phyloP scores from a whole-genome alignment of 2,888 invertebrate species.

The Globia sparganii region DNA sequence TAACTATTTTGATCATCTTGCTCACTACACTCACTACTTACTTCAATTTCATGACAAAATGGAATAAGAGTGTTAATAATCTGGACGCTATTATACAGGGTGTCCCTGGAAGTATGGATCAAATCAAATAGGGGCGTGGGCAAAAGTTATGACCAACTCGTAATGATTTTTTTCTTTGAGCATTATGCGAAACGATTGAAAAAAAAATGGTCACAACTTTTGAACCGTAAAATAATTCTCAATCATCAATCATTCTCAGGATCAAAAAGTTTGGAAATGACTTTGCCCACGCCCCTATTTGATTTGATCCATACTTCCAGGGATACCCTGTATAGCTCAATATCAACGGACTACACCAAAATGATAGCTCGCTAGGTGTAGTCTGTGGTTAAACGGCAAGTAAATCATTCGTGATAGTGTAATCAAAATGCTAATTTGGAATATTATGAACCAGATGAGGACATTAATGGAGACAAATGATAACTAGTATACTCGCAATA shows the following conservation, averaged over 20 bases:
- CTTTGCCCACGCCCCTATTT: no score
- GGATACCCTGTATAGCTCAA: no score
- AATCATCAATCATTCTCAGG: no score
- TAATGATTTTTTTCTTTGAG: no score
- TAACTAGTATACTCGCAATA: conserved; percentile 19
- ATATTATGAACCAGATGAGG: conserved; percentile 28
- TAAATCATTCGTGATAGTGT: conserved; percentile 27
- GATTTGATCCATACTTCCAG: no score
- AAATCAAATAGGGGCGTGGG: no score
- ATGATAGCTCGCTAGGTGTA: conserved; percentile 5
- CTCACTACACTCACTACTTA: conserved; percentile 21
- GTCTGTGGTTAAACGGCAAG: conserved; percentile 7
- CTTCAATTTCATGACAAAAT: conserved; percentile 24
- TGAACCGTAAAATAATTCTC: no score
- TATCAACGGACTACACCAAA: conserved; percentile 22
- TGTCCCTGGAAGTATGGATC: no score
- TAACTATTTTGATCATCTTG: conserved; percentile 30
- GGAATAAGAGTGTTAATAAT: conserved; percentile 15
- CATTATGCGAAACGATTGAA: no score
- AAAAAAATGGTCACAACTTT: no score
- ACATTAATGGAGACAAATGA: conserved; percentile 31
- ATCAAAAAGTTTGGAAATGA: no score
- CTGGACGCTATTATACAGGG: conserved; percentile 20
- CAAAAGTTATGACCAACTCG: no score
- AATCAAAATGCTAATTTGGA: conserved; percentile 56